These are phyloP conservation scores for Nanger granti DNA, from an alignment of 2,113 vertebrate genomes.

Conservation along the genomic window DNA sequence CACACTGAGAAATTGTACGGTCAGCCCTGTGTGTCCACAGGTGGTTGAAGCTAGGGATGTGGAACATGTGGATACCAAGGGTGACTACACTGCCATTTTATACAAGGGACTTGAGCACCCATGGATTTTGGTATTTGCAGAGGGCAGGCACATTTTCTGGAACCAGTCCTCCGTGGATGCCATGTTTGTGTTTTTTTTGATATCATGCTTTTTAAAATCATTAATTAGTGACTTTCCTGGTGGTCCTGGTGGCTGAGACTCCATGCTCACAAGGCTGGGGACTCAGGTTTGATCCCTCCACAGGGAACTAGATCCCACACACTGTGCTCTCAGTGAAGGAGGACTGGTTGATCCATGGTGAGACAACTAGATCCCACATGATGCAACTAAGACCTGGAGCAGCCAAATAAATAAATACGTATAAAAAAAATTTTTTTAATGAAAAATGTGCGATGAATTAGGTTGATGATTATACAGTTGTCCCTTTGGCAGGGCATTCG, in stretches of 20 bases:
- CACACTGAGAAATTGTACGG: not conserved
- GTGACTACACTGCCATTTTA: not conserved
- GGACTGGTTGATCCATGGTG: not conserved
- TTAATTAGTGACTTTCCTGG: not conserved
- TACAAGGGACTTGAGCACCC: not conserved
- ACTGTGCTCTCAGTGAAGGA: not conserved
- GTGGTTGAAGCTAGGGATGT: not conserved
- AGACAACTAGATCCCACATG: not conserved
- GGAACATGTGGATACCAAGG: not conserved
- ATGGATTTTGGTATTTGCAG: not conserved
- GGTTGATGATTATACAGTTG: not conserved
- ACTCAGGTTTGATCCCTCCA: not conserved
- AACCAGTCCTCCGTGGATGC: not conserved
- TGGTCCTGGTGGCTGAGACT: not conserved
- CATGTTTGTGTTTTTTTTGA: not conserved
- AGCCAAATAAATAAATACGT: not conserved
- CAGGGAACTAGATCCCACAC: not conserved
- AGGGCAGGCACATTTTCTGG: not conserved
- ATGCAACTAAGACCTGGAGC: not conserved
- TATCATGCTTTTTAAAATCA: not conserved
- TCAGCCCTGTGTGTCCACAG: not conserved
- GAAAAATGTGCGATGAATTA: not conserved
- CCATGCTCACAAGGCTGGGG: not conserved
- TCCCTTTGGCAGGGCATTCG: not conserved
- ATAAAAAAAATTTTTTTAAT: not conserved